Evolutionary conservation across 2,797 vertebrate species (phyloP).

Genomic region (Chelonia mydas): DNA sequence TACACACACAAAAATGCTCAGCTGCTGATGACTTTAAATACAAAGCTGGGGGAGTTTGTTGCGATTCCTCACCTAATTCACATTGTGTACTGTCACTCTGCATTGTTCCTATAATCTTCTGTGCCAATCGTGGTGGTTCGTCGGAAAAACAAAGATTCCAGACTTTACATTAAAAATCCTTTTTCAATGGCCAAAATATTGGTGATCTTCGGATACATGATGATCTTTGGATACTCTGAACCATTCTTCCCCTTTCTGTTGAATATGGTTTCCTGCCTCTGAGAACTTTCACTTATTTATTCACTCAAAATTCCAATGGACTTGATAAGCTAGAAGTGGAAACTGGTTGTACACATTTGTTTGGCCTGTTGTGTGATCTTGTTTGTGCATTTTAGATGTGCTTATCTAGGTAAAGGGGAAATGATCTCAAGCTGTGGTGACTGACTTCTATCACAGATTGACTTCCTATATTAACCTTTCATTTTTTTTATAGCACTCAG

Average conservation of each 20-base stretch:
- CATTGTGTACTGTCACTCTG: background rate
- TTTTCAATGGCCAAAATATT: background rate
- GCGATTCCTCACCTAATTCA: rapidly evolving
- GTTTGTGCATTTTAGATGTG: background rate
- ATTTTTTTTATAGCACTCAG: background rate
- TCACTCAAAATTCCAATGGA: background rate
- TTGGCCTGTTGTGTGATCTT: background rate
- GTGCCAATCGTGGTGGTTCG: background rate
- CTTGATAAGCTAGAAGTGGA: background rate
- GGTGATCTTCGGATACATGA: background rate
- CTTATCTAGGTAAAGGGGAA: background rate
- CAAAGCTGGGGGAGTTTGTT: rapidly evolving
- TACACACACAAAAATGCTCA: background rate
- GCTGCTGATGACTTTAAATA: background rate
- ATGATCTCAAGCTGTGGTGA: background rate
- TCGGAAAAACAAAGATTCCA: background rate
- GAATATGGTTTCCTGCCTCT: background rate
- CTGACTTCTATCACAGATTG: rapidly evolving
- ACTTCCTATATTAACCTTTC: background rate
- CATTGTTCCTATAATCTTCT: background rate
- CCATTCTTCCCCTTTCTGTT: background rate
- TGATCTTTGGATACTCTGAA: background rate
- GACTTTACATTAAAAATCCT: rapidly evolving
- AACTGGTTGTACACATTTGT: rapidly evolving
- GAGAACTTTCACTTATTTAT: background rate